Conservation (phyloP, 2,888 invertebrate genomes). For the Ellobium chinense region DNA sequence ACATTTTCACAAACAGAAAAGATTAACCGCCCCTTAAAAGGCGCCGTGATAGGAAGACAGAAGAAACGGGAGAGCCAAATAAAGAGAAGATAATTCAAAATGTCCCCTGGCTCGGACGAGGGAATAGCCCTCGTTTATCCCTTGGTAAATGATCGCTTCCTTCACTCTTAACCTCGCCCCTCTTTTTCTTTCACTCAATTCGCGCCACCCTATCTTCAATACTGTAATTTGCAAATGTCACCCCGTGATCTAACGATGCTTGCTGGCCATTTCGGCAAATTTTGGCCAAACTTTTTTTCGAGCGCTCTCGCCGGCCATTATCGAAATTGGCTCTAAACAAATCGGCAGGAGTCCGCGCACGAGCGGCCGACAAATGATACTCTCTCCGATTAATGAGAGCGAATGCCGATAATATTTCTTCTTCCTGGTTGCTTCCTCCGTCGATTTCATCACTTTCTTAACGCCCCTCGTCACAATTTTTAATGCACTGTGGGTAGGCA, state of each 20-base stretch:
- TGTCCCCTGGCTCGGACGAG: conserved; percentile 3
- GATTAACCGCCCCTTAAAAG: conserved; percentile 39
- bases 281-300: conserved; percentile 30
- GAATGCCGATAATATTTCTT: conserved; percentile 31
- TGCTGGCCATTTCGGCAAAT: conserved; percentile 30
- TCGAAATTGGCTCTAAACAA: conserved; percentile 43
- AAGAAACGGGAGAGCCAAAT: conserved; percentile 25
- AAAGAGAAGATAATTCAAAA: conserved; percentile 41
- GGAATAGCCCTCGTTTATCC: conserved; percentile 32
- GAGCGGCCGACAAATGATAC: conserved; percentile 38
- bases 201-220: conserved; percentile 8
- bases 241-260: conserved; percentile 39
- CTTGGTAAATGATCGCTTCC: conserved; percentile 37
- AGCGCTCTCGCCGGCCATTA: conserved; percentile 31
- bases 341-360: conserved; percentile 21
- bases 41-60: conserved; percentile 20
- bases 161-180: conserved; percentile 30
- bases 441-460: conserved; percentile 22
- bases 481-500: too few relatives aligned
- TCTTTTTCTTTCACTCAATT: conserved; percentile 17
- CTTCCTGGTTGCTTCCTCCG: background rate
- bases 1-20: conserved; percentile 38
- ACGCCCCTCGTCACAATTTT: too few relatives aligned
- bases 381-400: conserved; percentile 12
- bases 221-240: conserved; percentile 36